Evolutionary conservation across 2,797 vertebrate genomes (phyloP).

Genomic region (Heterohyrax brucei): DNA sequence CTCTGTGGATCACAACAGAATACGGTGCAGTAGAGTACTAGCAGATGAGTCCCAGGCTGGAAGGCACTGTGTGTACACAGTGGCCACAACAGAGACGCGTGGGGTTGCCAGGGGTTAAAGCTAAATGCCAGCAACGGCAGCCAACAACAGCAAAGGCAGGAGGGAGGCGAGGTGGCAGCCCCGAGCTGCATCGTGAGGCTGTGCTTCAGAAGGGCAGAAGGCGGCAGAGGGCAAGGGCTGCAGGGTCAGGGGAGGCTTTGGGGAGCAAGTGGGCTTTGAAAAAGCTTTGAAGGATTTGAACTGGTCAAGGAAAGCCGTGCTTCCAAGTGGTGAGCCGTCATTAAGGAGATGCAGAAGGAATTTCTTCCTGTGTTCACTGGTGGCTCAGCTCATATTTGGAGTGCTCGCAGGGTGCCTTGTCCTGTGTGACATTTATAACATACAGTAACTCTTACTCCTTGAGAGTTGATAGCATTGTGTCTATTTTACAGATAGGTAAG

Average conservation of each 20-base stretch:
- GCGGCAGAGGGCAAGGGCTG: rapidly evolving
- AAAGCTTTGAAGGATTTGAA: neutral
- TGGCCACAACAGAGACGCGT: neutral
- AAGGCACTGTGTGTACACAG: neutral
- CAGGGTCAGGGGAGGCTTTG: neutral
- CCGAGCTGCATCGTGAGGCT: neutral
- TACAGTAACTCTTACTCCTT: too few relatives aligned
- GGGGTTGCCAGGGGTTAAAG: neutral
- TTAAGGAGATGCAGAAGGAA: neutral
- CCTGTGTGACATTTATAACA: rapidly evolving
- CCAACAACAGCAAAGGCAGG: neutral
- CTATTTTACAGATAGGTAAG: conserved; percentile 45
- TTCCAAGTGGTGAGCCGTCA: too few relatives aligned
- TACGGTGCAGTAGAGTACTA: too few relatives aligned
- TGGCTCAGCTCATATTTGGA: neutral
- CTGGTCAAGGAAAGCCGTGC: neutral
- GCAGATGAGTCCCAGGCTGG: neutral
- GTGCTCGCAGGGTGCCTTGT: too few relatives aligned
- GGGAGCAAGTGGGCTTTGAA: neutral
- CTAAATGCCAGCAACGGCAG: neutral
- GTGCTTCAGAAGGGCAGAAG: rapidly evolving
- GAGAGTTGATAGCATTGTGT: neutral
- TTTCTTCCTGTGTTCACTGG: neutral
- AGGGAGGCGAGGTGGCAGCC: neutral
- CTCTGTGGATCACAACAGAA: neutral